phyloP scores from a whole-genome alignment of 2,888 invertebrate genomes.

The Magallana nippona region DNA sequence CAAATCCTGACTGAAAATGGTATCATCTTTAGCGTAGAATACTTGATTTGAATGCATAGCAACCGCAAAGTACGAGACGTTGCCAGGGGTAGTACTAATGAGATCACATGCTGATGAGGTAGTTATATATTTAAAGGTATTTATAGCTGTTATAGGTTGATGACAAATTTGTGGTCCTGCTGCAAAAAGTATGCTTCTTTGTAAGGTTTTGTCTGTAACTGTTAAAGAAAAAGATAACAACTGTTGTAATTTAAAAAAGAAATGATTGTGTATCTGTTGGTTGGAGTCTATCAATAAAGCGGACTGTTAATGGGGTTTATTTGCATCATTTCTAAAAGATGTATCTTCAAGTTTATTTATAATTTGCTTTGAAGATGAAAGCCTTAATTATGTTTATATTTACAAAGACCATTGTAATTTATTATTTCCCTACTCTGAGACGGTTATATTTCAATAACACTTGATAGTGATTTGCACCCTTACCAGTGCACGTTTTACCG shows the following conservation, averaged over 20 bases:
- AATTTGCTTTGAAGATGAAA: too few species aligned
- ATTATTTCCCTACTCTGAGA: too few species aligned
- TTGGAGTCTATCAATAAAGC: too few species aligned
- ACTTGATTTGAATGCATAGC: slow-evolving; percentile 16
- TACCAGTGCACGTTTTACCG: slow-evolving; percentile 38
- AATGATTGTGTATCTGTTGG: too few species aligned
- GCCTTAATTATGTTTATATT: too few species aligned
- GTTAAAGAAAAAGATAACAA: neutral
- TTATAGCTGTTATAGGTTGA: slow-evolving; percentile 14
- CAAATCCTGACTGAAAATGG: slow-evolving; percentile 32
- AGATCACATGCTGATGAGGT: neutral
- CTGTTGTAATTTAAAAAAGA: too few species aligned
- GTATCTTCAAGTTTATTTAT: too few species aligned
- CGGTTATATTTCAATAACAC: too few species aligned
- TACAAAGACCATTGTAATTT: too few species aligned
- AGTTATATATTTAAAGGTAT: neutral
- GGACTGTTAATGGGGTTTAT: too few species aligned
- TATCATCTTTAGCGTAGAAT: neutral
- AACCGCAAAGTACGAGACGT: slow-evolving; percentile 28
- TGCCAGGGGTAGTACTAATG: slow-evolving; percentile 5
- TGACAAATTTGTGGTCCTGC: slow-evolving; percentile 26
- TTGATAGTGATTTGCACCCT: too few species aligned
- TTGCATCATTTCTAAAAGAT: too few species aligned
- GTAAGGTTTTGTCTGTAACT: neutral
- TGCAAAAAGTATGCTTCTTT: slow-evolving; percentile 32